These are phyloP conservation scores for Embiotoca jacksoni DNA, from an alignment of 2,113 vertebrate species.

Conservation along the genomic window DNA sequence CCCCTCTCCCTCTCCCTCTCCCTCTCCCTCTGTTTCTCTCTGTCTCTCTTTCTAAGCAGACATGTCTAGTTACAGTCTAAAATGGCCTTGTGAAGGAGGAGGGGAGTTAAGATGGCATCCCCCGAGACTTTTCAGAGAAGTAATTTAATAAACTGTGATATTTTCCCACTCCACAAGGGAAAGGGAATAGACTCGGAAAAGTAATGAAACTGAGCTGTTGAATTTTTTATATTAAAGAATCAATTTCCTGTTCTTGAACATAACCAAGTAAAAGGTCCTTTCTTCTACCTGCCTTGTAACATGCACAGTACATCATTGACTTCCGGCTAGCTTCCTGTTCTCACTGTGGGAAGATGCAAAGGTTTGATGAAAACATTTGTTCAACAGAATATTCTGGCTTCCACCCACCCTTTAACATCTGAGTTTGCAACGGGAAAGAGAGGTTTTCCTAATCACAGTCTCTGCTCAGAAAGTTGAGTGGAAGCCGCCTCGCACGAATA, in stretches of 20 bases:
- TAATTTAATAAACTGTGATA: conserved; percentile 85
- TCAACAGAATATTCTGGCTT: conserved; percentile 37
- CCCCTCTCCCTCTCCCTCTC: conserved; percentile 23
- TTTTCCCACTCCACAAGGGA: conserved; percentile 76
- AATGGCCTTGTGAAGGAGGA: conserved; percentile 77
- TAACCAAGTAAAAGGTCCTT: conserved; percentile 57
- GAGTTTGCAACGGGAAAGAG: conserved; percentile 34
- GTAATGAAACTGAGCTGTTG: conserved; percentile 81
- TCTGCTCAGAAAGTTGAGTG: not conserved
- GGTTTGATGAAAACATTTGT: conserved; percentile 58
- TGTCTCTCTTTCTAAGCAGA: conserved; percentile 70
- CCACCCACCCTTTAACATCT: conserved; percentile 14
- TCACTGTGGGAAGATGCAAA: conserved; percentile 24
- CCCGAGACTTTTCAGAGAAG: conserved; percentile 78
- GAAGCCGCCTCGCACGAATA: not conserved
- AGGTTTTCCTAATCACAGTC: conserved; percentile 3
- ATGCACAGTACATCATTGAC: conserved; percentile 42
- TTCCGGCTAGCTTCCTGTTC: conserved; percentile 22
- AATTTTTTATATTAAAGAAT: conserved; percentile 83
- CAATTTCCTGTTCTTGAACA: conserved; percentile 79
- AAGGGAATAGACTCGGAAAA: conserved; percentile 74
- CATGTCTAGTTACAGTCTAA: conserved; percentile 80
- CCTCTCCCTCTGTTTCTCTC: conserved; percentile 39
- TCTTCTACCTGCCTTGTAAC: conserved; percentile 56
- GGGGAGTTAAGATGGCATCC: conserved; percentile 79